phyloP scores from a whole-genome alignment of 2,888 invertebrate species.

The Griposia aprilina region DNA sequence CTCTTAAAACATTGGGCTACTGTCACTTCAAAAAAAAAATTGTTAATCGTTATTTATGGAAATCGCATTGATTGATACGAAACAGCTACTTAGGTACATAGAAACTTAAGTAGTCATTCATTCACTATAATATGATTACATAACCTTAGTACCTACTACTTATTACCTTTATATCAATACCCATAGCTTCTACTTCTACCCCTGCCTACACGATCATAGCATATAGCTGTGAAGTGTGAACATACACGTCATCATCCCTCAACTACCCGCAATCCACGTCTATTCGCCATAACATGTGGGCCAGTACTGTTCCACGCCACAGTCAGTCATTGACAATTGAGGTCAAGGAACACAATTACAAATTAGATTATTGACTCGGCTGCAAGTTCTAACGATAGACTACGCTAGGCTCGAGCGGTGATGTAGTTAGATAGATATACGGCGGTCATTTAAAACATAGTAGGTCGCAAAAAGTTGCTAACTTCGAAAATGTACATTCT shows the following conservation, averaged over 20 bases:
- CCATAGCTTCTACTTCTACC: neutral
- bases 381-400: slow-evolving; percentile 54
- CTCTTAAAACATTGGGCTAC: neutral
- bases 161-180: neutral
- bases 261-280: slow-evolving; percentile 7
- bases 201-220: slow-evolving; percentile 7
- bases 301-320: slow-evolving; percentile 46
- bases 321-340: slow-evolving; percentile 71
- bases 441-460: neutral
- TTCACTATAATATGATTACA: neutral
- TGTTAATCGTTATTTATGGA: neutral
- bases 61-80: neutral
- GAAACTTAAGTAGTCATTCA: neutral
- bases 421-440: slow-evolving; percentile 2
- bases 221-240: neutral
- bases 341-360: slow-evolving; percentile 81
- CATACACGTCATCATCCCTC: slow-evolving; percentile 12
- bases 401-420: slow-evolving; percentile 35
- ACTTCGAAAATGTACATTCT: too few species aligned
- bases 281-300: slow-evolving; percentile 42
- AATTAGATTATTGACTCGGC: slow-evolving; percentile 79
- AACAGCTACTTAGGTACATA: neutral
- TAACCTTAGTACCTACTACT: neutral
- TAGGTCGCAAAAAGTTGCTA: neutral
- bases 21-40: neutral